phyloP scores from a whole-genome alignment of 2,888 invertebrate species.

The Dynastes grantii region DNA sequence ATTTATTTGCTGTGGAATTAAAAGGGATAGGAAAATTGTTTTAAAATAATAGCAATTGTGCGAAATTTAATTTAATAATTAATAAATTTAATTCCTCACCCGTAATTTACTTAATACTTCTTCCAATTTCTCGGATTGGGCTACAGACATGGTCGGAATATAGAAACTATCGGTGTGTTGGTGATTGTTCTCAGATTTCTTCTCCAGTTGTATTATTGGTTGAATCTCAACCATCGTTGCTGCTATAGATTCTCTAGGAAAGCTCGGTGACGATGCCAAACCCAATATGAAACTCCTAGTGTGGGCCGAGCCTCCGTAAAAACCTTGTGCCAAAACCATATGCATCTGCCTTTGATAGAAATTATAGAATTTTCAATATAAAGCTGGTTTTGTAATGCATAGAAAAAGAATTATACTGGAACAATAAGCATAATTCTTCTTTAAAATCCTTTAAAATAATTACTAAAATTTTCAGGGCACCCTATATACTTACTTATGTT shows the following conservation, averaged over 20 bases:
- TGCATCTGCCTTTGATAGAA: slow-evolving; percentile 68
- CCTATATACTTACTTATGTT: slow-evolving; percentile 61
- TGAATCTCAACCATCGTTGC: slow-evolving; percentile 62
- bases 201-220: slow-evolving; percentile 52
- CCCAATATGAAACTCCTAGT: slow-evolving; percentile 68
- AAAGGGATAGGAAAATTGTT: no score
- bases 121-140: slow-evolving; percentile 65
- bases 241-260: slow-evolving; percentile 61
- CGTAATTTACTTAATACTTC: slow-evolving; percentile 59
- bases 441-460: no score
- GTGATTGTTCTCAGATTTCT: slow-evolving; percentile 48
- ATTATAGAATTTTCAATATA: no score
- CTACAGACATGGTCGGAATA: slow-evolving; percentile 63
- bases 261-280: slow-evolving; percentile 63
- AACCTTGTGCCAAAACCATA: slow-evolving; percentile 71
- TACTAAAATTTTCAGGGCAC: no score
- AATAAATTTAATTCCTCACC: slow-evolving; percentile 20
- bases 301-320: slow-evolving; percentile 70
- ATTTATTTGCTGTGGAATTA: neutral
- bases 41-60: no score
- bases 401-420: no score
- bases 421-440: no score
- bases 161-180: slow-evolving; percentile 55
- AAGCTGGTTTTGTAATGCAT: neutral
- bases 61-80: no score